Evolutionary conservation across 2,113 vertebrate genomes (phyloP).

Genomic region (Helogale parvula): DNA sequence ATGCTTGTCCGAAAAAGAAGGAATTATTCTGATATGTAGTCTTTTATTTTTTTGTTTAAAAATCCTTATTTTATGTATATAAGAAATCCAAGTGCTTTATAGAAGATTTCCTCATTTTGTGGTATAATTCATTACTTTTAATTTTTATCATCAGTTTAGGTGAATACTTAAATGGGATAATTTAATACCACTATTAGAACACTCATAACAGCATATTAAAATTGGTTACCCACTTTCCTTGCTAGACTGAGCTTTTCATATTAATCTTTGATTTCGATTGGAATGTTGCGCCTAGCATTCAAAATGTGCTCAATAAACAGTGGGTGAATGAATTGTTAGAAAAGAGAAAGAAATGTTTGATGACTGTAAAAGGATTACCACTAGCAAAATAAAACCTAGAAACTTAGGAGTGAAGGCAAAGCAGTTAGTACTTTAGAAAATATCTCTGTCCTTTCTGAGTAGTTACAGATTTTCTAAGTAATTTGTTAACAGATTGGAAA

Average conservation of each 20-base stretch:
- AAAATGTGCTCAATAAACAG: background rate
- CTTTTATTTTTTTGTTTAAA: conserved; percentile 41
- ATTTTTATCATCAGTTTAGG: conserved; percentile 27
- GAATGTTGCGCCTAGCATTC: background rate
- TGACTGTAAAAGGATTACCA: background rate
- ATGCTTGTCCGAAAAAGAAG: background rate
- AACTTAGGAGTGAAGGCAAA: background rate
- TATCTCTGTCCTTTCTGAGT: background rate
- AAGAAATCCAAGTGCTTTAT: conserved; percentile 17
- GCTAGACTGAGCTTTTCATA: background rate
- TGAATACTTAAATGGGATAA: conserved; percentile 38
- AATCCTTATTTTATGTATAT: conserved; percentile 32
- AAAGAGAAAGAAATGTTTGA: background rate
- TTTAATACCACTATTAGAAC: conserved; percentile 1
- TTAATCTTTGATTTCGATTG: background rate
- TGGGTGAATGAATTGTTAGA: background rate
- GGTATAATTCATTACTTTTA: background rate
- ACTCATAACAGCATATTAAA: background rate
- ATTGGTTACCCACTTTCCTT: background rate
- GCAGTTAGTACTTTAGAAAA: background rate
- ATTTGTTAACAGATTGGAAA: background rate
- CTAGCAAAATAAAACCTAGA: background rate
- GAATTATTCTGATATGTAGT: background rate
- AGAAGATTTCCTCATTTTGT: background rate
- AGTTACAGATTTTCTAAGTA: conserved; percentile 4